phyloP scores from a whole-genome alignment of 2,888 invertebrate species.

The Tipula vernalis region DNA sequence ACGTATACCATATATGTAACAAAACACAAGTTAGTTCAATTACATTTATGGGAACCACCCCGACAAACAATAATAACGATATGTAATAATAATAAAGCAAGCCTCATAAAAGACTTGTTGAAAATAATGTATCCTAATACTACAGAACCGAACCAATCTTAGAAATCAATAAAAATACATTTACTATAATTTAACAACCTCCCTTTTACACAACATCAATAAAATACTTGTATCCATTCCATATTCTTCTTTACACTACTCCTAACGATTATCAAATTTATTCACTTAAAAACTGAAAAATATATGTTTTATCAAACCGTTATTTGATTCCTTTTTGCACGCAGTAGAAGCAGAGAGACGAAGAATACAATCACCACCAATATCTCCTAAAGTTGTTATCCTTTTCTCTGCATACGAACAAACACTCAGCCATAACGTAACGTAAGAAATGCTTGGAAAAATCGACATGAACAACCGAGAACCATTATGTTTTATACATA shows the following conservation, averaged over 20 bases:
- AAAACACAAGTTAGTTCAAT: neutral
- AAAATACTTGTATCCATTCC: neutral
- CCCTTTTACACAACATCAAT: neutral
- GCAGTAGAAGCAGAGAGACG: neutral
- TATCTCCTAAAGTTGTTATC: neutral
- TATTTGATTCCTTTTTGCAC: neutral
- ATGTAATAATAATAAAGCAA: conserved; percentile 4
- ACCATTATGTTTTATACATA: neutral
- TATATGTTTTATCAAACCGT: neutral
- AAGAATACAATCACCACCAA: neutral
- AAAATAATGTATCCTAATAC: neutral
- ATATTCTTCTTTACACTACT: neutral
- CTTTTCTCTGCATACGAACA: neutral
- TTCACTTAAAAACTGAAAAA: neutral
- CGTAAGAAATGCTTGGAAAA: neutral
- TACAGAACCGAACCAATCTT: neutral
- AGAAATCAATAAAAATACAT: neutral
- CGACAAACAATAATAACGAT: neutral
- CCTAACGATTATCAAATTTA: neutral
- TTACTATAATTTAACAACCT: neutral
- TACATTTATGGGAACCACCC: neutral
- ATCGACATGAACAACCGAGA: neutral
- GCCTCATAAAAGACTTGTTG: neutral
- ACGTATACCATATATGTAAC: neutral
- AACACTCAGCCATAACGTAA: neutral